Conservation (phyloP, 2,888 invertebrate species). For the Nematopogon swammerdamellus region DNA sequence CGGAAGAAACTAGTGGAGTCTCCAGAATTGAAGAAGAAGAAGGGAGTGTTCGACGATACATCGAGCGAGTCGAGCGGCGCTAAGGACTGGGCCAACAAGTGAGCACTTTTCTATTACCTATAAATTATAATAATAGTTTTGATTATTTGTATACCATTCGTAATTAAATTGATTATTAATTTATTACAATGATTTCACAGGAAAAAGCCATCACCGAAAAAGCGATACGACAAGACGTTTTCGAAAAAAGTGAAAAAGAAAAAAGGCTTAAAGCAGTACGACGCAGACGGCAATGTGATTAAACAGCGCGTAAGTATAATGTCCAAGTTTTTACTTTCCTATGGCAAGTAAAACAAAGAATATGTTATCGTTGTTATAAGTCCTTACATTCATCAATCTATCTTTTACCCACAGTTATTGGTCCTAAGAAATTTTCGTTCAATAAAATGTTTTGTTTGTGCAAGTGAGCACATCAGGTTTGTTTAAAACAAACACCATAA, state of each 20-base stretch:
- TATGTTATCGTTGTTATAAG: too few species aligned
- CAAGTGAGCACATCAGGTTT: too few species aligned
- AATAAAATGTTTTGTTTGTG: too few species aligned
- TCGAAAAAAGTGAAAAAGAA: constrained; percentile 13
- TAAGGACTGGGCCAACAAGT: constrained; percentile 31
- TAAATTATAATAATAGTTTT: background rate
- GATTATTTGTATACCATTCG: background rate
- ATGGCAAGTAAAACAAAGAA: too few species aligned
- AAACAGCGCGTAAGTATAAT: constrained; percentile 25
- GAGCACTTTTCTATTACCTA: constrained; percentile 5
- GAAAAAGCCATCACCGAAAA: constrained; percentile 15
- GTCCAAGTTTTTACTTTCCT: too few species aligned
- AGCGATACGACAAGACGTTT: constrained; percentile 18
- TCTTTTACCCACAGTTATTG: too few species aligned
- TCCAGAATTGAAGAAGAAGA: constrained; percentile 44
- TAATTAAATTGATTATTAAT: background rate
- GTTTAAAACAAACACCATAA: too few species aligned
- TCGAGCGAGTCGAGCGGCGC: constrained; percentile 41
- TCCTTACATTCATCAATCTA: too few species aligned
- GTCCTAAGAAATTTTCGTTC: too few species aligned
- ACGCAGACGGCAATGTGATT: constrained; percentile 33
- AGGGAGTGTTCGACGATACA: constrained; percentile 35
- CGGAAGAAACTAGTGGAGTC: constrained; percentile 37
- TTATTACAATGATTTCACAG: background rate
- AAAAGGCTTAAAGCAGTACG: constrained; percentile 32